Base-by-base conservation (phyloP, 2,113 vertebrate genomes). In the Struthio camelus region DNA sequence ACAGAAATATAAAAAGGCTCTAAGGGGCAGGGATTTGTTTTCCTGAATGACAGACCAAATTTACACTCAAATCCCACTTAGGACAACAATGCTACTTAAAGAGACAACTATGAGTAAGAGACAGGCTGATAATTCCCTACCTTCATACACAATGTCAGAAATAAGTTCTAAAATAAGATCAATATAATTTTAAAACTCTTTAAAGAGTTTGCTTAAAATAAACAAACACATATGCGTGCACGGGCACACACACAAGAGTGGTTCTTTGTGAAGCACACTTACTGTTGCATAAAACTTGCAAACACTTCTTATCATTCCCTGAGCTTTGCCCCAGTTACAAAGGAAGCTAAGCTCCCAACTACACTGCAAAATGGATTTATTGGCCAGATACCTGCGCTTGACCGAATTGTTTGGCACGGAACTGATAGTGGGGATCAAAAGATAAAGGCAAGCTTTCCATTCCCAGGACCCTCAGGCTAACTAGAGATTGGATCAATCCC, bases 11-110 rank as follows among this genome's bases (percentile, higher is more conserved):
- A 44, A 36, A 56, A n/a, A 59, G 24, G 59, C 34, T 80, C 69
- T 56, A 56, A 87, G 76, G 22, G 71, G 46, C 14, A 9, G 48
- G 27, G 67, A 79, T 80, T 16, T 11, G 32, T 42, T 50, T 53
- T 85, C 65, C 25, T 32, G 61, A 89, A 23, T 69, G 83, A 89
- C 42, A 62, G 51, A 82, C 71, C 27, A 91, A 87, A 67, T 59
- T 83, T 82, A 73, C 50, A 87, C n/a, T 38, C 24, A n/a, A 42
- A 92, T 56, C 80, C 62, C 46, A 50, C 93, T 77, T 64, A 85
- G 80, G 80, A 75, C 16, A 53, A 67, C 38, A 95, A 73, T 85
- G 51, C n/a, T 95, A 79, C 71, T 91, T 95, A 89, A 96, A 95
- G 73, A 91, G 75, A 30, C 54, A 88, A 96, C 71, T 20, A 25